phyloP scores from a whole-genome alignment of 2,113 vertebrate genomes.

The Elaphurus davidianus region DNA sequence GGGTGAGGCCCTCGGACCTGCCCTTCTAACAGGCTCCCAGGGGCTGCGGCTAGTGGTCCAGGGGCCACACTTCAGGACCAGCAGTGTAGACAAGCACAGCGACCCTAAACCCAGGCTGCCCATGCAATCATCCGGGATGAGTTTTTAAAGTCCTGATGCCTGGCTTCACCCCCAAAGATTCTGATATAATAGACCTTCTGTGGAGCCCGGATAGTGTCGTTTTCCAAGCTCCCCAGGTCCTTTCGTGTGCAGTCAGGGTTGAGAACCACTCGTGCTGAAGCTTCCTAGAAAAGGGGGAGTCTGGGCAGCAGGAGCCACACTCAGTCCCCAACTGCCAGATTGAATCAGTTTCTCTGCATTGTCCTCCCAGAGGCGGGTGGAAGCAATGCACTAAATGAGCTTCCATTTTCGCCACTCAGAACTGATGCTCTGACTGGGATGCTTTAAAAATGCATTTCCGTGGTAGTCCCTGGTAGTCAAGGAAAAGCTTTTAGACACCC shows the following conservation, averaged over 20 bases:
- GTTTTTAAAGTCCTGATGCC: not conserved
- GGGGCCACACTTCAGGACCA: not conserved
- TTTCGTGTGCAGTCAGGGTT: not conserved
- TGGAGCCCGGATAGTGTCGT: not conserved
- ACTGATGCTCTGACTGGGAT: not conserved
- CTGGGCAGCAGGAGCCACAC: not conserved
- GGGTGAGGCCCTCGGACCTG: not conserved
- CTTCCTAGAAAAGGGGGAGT: not conserved
- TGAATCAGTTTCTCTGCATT: not conserved
- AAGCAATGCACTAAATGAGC: not conserved
- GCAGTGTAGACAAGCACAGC: not conserved
- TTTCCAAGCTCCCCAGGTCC: not conserved
- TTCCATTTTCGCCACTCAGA: not conserved
- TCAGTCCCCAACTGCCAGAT: no score
- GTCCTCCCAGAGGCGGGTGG: not conserved
- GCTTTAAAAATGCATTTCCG: not conserved
- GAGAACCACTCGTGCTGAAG: not conserved
- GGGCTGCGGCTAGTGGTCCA: not conserved
- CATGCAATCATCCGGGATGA: not conserved
- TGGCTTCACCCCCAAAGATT: not conserved
- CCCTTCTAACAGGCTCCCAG: not conserved
- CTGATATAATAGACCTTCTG: not conserved
- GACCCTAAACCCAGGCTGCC: not conserved
- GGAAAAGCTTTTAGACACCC: accelerated
- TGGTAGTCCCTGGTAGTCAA: not conserved